These are phyloP conservation scores for Cosmia pyralina DNA, from an alignment of 2,888 invertebrate genomes.

Conservation along the genomic window DNA sequence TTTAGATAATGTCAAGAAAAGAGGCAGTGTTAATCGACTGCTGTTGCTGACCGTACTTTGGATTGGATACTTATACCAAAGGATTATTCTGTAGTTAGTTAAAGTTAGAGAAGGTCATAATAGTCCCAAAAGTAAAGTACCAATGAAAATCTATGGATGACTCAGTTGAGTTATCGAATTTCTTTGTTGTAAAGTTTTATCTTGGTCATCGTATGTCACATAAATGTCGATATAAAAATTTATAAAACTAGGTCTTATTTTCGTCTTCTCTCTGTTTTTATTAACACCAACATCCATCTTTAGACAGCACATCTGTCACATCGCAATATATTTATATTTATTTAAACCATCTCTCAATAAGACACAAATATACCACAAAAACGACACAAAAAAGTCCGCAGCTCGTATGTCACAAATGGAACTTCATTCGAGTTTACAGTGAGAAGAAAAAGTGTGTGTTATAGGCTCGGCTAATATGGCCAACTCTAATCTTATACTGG, in stretches of 20 bases:
- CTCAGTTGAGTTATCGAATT: background rate
- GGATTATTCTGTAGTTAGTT: background rate
- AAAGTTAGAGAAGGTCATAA: background rate
- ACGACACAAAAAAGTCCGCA: constrained; percentile 35
- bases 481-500: constrained; percentile 84
- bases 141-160: background rate
- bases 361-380: constrained; percentile 24
- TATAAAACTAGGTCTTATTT: background rate
- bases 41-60: too few relatives aligned
- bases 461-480: constrained; percentile 84
- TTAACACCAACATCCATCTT: constrained; percentile 20
- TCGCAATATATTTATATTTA: constrained; percentile 48
- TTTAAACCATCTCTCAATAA: constrained; percentile 44
- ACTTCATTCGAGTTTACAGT: constrained; percentile 72
- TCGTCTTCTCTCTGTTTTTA: background rate
- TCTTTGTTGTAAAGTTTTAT: background rate
- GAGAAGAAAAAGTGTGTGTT: constrained; percentile 78
- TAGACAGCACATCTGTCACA: constrained; percentile 46
- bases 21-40: too few relatives aligned
- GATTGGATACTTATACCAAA: background rate
- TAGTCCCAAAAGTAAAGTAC: background rate
- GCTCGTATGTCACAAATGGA: constrained; percentile 70
- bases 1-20: too few relatives aligned
- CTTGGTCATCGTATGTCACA: too few relatives aligned
- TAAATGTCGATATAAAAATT: background rate